These are phyloP conservation scores for Camelus bactrianus DNA, from an alignment of 2,113 vertebrate species.

Conservation along the genomic window DNA sequence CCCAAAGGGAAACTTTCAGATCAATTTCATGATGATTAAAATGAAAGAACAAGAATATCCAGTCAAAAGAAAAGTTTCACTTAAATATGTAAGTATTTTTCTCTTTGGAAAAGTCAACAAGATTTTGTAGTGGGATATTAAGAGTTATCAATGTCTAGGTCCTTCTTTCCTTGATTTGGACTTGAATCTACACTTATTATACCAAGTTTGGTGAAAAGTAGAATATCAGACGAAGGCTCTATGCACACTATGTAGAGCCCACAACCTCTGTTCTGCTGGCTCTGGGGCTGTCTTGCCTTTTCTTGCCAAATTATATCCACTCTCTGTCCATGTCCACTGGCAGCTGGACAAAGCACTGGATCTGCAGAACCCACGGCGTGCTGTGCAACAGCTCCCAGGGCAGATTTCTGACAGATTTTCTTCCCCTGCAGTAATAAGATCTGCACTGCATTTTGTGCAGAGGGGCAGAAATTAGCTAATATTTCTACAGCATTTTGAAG, in stretches of 20 bases:
- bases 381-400: not conserved
- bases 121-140: not conserved
- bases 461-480: slow-evolving; percentile 55
- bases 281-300: slow-evolving; percentile 54
- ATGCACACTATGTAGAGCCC: not conserved
- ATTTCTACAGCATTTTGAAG: slow-evolving; percentile 60
- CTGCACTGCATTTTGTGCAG: slow-evolving; percentile 50
- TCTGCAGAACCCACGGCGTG: slow-evolving; percentile 7
- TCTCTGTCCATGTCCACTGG: slow-evolving; percentile 58
- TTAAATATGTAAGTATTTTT: not conserved
- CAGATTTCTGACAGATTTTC: slow-evolving; percentile 62
- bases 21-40: not conserved
- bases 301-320: slow-evolving; percentile 66
- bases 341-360: slow-evolving; percentile 66
- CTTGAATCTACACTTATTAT: not conserved
- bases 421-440: not conserved
- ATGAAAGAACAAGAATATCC: not conserved
- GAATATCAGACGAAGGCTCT: not conserved
- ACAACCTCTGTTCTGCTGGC: not conserved
- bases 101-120: not conserved
- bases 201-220: not conserved
- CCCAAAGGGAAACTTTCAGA: not conserved
- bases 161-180: not conserved
- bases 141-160: not conserved
- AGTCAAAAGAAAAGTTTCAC: not conserved